Conservation (phyloP, 2,113 vertebrate genomes). For the Chionis minor region DNA sequence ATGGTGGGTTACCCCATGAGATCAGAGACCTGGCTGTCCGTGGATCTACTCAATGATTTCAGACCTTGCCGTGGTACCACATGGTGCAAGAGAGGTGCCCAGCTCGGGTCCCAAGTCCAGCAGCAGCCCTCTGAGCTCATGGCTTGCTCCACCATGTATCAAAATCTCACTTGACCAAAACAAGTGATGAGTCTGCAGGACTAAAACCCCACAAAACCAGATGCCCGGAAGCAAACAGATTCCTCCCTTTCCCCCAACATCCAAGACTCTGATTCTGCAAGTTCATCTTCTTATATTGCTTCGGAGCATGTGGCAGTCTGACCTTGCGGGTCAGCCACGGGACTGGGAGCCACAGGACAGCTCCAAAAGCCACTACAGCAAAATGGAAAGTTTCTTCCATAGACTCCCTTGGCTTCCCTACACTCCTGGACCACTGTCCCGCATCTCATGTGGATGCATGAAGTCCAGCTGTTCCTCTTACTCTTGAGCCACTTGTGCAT, state of each 20-base stretch:
- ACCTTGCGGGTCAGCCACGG: not conserved
- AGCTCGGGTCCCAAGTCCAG: not conserved
- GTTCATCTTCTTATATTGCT: not conserved
- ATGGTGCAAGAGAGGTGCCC: not conserved
- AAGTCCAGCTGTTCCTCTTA: not conserved
- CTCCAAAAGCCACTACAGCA: not conserved
- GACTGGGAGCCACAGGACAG: not conserved
- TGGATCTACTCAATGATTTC: not conserved
- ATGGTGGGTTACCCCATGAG: not conserved
- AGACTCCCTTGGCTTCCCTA: not conserved
- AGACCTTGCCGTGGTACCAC: rapidly evolving
- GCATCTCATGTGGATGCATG: not conserved
- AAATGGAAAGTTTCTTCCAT: not conserved
- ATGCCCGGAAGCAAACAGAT: not conserved
- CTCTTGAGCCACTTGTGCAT: not conserved
- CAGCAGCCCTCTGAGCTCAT: not conserved
- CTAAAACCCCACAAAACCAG: not conserved
- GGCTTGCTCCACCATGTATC: rapidly evolving
- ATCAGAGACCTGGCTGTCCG: not conserved
- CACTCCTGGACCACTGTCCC: not conserved
- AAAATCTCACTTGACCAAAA: not conserved
- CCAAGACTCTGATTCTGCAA: not conserved
- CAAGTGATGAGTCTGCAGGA: not conserved
- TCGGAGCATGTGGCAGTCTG: not conserved
- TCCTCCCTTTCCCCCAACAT: not conserved